Percentiles rank a stretch among this genome's conserved stretches.
Evolutionary conservation across 2,113 vertebrate genomes (phyloP).

Genomic region (Vidua chalybeata): DNA sequence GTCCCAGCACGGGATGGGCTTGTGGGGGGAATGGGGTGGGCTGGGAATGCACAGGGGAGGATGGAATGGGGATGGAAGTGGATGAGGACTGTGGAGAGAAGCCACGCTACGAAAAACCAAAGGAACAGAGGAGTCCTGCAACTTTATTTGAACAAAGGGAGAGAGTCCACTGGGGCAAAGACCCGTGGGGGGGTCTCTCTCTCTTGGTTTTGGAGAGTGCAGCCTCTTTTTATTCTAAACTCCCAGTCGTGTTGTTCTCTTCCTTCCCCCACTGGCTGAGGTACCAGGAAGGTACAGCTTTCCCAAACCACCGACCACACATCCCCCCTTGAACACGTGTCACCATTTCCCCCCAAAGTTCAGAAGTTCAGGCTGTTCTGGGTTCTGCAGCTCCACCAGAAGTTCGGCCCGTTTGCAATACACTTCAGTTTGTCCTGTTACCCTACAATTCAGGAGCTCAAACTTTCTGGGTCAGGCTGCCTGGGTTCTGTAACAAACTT

Average conservation of each 20-base stretch:
- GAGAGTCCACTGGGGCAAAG: no score
- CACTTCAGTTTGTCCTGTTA: no score
- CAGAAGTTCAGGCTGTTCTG: background rate
- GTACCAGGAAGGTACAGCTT: background rate
- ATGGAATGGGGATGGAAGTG: background rate
- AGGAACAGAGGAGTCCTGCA: background rate
- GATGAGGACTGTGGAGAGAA: background rate
- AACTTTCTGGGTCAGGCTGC: background rate
- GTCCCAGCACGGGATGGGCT: background rate
- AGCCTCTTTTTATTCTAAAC: background rate
- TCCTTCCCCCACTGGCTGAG: background rate
- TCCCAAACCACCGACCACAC: rapidly evolving
- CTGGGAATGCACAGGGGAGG: background rate
- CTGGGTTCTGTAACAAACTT: background rate
- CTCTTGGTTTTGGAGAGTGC: background rate
- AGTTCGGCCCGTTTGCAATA: no score
- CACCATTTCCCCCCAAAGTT: background rate
- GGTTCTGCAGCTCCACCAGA: background rate
- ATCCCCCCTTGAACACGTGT: background rate
- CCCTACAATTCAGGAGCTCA: background rate
- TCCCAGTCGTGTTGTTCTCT: rapidly evolving
- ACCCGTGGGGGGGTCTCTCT: no score
- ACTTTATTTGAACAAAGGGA: no score
- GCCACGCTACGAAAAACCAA: background rate
- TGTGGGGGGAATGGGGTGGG: background rate